Evolutionary conservation across 2,888 invertebrate species (phyloP), one percentile per base, ranked within the genome.

Genomic region (Temnothorax rugatulus): DNA sequence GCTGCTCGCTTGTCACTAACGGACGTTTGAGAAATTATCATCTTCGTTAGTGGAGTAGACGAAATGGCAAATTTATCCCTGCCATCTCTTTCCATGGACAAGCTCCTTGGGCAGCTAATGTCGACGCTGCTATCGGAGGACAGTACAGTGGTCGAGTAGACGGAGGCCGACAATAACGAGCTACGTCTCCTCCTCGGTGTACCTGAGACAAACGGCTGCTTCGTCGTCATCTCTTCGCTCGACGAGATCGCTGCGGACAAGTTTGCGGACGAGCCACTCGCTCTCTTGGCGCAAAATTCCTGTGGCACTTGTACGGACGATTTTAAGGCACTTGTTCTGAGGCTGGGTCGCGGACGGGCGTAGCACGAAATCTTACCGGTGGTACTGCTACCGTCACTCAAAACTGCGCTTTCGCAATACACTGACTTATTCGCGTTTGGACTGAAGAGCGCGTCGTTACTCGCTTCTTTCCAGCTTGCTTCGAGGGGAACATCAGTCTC

Each of bases 271-370:
- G 13, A 41, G 5, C 34, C 57, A 9, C 34, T 77, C n/a, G 25
- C 13, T 52, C 54, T 75, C 52, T 44, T 77, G 38, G 63, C 25
- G 47, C 21, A 82, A 13, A 87, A 74, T 2, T 90, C 88, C 21
- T 86, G 81, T 11, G 76, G 7, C 0, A 86, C 79, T 9, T 89
- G 83, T 13, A 85, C 73, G 3, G 88, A 66, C 29, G 85, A 34
- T 44, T 81, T 73, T 34, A 86, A 54, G 57, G 64, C 86, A 81
- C 89, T 93, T 84, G 93, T 91, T 54, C 92, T 86, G 5, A 94
- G 87, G 81, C 94, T 88, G 0, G 93, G 93, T 75, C 94, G 89
- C 1, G 93, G 92, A 41, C 93, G 90, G 3, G 93, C 94, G 4
- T 90, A 90, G 5, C 87, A 88, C 5, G 90, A 81, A 50, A 84